phyloP scores from a whole-genome alignment of 2,797 vertebrate species.

The Acrocephalus scirpaceus region DNA sequence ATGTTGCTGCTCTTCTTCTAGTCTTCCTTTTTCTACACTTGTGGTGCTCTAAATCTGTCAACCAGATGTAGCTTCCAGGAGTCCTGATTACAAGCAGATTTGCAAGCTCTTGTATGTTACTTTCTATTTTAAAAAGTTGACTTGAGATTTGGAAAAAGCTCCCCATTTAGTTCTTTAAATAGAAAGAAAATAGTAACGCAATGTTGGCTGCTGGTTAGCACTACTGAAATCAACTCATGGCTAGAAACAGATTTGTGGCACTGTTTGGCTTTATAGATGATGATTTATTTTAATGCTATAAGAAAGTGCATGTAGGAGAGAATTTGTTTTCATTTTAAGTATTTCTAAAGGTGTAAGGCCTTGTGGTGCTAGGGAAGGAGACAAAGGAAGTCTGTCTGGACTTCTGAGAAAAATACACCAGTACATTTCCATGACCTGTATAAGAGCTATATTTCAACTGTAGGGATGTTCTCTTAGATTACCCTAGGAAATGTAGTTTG shows the following conservation, averaged over 20 bases:
- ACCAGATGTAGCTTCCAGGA: slow-evolving; percentile 52
- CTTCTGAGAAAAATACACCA: neutral
- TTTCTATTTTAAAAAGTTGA: slow-evolving; percentile 45
- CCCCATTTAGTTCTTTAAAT: slow-evolving; percentile 19
- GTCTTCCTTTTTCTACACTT: neutral
- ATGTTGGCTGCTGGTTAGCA: neutral
- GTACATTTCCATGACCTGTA: neutral
- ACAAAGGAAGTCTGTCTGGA: neutral
- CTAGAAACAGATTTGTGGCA: neutral
- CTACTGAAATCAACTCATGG: neutral
- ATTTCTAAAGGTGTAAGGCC: neutral
- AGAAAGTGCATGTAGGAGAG: neutral
- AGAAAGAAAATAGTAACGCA: slow-evolving; percentile 16
- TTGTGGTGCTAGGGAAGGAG: neutral
- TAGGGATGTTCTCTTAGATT: neutral
- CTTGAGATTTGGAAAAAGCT: slow-evolving; percentile 28
- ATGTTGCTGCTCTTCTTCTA: neutral
- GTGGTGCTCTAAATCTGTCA: slow-evolving; percentile 60
- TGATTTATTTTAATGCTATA: slow-evolving; percentile 36
- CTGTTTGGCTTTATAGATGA: neutral
- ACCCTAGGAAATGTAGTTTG: neutral
- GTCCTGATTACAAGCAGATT: slow-evolving; percentile 56
- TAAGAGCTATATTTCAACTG: neutral
- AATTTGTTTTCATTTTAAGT: slow-evolving; percentile 16
- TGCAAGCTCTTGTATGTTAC: slow-evolving; percentile 13